Base-by-base conservation (phyloP, 1,140 invertebrate genomes). In the Drosophila littoralis region DNA sequence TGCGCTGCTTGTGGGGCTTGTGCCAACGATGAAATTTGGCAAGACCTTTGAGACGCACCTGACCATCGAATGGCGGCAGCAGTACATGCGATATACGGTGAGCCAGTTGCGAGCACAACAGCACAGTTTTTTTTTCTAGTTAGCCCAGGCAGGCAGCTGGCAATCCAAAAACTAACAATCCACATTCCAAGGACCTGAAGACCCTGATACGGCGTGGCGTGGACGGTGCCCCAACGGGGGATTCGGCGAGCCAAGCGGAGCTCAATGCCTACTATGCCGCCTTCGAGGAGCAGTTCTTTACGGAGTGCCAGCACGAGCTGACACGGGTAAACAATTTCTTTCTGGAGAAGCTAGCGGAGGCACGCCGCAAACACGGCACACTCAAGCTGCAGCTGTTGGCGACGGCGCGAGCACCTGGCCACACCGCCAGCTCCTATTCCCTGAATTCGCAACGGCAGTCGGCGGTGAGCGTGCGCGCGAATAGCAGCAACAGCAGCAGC, bases 321-420 rank as follows among this genome's bases (percentile, higher is more conserved):
- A 95, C 96, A 50, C 98, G 98, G 93, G 98, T 99, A 13, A 98
- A 98, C 86, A 98, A 97, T 64, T 99, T 99, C 93, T 99, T 97
- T 93, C 96, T 97, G 92, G 98, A 99, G 94, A 99, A 99, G 93
- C 94, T 99, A 60, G 98, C 98, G 0, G 98, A 99, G 94, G 98
- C 98, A 0, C 97, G 96, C 0, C 94, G 98, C 63, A 98, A 98
- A 93, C 98, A 96, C 93, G 97, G 96, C 9, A 97, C 95, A 28
- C 93, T 99, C 10, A 96, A 97, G 93, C 97, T 96, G 51, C 98
- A 99, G 91, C 93, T 99, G 7, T 28, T 88, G 51, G 70, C 80
- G 5, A 22, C 51, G 1, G 38, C 42, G 1, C 63, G 54, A 5
- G 66, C 17, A 0, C 72, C 67, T 0, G 83, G 80, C 1, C 52